phyloP scores from a whole-genome alignment of 2,113 vertebrate genomes.

The Toxostoma redivivum region DNA sequence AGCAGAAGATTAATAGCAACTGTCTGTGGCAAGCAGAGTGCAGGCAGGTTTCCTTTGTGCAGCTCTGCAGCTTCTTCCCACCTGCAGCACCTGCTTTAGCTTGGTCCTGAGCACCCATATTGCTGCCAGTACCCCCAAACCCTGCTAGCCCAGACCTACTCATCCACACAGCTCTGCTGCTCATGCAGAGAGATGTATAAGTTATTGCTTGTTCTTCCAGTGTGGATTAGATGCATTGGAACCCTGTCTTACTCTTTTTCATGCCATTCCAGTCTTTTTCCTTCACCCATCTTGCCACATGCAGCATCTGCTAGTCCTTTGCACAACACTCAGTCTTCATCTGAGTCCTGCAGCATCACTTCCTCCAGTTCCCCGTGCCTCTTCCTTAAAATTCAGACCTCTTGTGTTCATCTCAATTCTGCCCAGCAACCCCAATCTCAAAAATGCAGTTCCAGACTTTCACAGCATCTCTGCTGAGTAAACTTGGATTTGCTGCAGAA shows the following conservation, averaged over 20 bases:
- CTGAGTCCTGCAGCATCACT: neutral
- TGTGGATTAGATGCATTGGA: neutral
- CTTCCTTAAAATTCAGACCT: neutral
- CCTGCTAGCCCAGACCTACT: neutral
- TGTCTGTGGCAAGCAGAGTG: neutral
- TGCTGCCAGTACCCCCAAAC: neutral
- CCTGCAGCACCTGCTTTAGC: neutral
- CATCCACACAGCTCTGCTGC: neutral
- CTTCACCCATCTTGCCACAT: neutral
- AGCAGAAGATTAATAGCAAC: constrained; percentile 10
- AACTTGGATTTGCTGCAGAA: neutral
- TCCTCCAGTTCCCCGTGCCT: neutral
- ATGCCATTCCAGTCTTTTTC: neutral
- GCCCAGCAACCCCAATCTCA: neutral
- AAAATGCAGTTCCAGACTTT: neutral
- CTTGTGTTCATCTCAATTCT: neutral
- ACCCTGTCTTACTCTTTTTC: neutral
- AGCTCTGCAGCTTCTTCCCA: neutral
- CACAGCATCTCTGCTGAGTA: neutral
- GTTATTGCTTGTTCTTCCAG: neutral
- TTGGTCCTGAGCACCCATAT: neutral
- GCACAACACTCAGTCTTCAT: neutral
- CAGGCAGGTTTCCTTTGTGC: neutral
- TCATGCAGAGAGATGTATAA: neutral
- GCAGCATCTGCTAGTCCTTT: neutral